Evolutionary conservation across 1,140 invertebrate genomes (phyloP).

Genomic region (Nasonia vitripennis): DNA sequence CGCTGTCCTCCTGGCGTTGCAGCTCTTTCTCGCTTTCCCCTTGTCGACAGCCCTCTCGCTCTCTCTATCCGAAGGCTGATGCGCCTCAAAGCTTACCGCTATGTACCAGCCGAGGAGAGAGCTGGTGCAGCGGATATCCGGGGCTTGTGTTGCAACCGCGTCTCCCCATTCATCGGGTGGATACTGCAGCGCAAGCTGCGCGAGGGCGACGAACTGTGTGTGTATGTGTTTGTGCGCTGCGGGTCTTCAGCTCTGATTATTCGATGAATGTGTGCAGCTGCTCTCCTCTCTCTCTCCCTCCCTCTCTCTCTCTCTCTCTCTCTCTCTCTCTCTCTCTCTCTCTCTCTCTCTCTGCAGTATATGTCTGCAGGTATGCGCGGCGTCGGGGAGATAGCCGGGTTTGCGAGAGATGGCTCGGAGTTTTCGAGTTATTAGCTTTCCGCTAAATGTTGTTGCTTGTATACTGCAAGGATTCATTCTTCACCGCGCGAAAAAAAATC

Average conservation of each 20-base stretch:
- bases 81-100: not conserved
- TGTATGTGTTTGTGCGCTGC: not conserved
- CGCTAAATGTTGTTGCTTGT: not conserved
- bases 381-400: not conserved
- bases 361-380: not conserved
- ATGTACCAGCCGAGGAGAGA: not conserved
- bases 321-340: too few relatives aligned
- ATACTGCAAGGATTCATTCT: too few relatives aligned
- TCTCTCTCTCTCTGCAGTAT: too few relatives aligned
- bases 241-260: not conserved
- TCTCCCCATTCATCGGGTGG: not conserved
- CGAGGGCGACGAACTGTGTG: not conserved
- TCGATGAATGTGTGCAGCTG: not conserved
- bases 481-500: too few relatives aligned
- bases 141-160: not conserved
- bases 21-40: not conserved
- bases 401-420: not conserved
- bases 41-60: not conserved
- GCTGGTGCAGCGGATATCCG: slow-evolving; percentile 2
- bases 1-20: not conserved
- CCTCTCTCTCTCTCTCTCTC: too few relatives aligned
- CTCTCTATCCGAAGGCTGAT: not conserved
- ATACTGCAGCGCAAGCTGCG: not conserved
- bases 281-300: not conserved
- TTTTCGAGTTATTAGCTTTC: not conserved